Percentiles rank a stretch among this genome's conserved stretches.
Conservation (phyloP, 2,888 invertebrate species). For the Sicus ferrugineus region DNA sequence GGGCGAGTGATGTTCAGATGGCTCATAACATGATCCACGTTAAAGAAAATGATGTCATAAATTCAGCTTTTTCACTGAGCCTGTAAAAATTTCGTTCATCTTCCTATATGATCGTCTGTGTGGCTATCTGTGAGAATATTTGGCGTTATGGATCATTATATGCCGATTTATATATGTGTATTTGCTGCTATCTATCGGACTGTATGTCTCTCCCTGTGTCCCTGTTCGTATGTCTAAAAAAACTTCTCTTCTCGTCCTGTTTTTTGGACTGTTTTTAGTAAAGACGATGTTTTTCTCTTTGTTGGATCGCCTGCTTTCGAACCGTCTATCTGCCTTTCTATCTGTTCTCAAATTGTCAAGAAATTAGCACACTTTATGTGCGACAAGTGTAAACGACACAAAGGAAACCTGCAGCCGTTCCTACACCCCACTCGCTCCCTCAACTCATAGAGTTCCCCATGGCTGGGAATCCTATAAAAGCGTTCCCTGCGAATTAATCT, state of each 20-base stretch:
- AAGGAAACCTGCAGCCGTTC: constrained; percentile 15
- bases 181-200: no score
- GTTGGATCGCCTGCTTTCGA: not conserved
- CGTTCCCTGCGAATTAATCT: constrained; percentile 31
- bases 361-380: constrained; percentile 34
- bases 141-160: no score
- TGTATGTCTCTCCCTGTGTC: no score
- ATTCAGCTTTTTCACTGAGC: constrained; percentile 17
- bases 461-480: not conserved
- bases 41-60: constrained; percentile 26
- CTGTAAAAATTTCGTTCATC: constrained; percentile 5
- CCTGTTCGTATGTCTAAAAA: no score
- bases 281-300: not conserved
- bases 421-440: not conserved
- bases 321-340: no score
- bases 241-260: no score
- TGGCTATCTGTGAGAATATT: no score
- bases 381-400: constrained; percentile 33
- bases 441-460: no score
- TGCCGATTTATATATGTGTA: no score
- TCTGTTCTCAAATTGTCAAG: constrained; percentile 22
- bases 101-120: not conserved
- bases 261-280: not conserved
- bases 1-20: not conserved
- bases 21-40: no score